Conservation (phyloP, 1,140 invertebrate species). For the Hycleus cichorii region DNA sequence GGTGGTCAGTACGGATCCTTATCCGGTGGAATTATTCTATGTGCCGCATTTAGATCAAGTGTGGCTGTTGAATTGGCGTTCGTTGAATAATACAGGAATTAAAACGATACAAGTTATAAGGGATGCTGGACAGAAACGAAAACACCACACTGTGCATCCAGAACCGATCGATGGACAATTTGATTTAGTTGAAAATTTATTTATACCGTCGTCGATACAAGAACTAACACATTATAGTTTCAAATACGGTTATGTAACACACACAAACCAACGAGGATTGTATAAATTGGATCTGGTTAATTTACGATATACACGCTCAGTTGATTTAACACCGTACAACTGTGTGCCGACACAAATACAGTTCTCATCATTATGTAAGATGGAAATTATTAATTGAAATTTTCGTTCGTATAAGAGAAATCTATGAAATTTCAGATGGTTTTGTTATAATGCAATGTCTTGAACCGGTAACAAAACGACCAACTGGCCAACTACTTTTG, state of each 20-base stretch:
- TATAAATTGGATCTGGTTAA: conserved; percentile 71
- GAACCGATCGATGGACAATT: conserved; percentile 75
- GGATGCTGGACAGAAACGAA: conserved; percentile 66
- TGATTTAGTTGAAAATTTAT: conserved; percentile 65
- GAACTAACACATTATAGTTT: conserved; percentile 57
- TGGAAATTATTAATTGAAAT: not conserved
- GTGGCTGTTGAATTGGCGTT: conserved; percentile 70
- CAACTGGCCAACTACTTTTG: conserved; percentile 62
- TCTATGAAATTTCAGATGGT: conserved; percentile 52
- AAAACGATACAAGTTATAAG: conserved; percentile 71
- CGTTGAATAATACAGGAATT: conserved; percentile 45
- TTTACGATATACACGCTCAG: conserved; percentile 66
- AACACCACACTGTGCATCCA: conserved; percentile 71
- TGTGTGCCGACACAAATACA: conserved; percentile 65
- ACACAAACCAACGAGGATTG: conserved; percentile 64
- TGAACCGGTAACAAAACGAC: conserved; percentile 54
- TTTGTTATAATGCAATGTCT: conserved; percentile 65
- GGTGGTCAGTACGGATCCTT: conserved; percentile 68
- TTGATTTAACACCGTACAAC: conserved; percentile 67
- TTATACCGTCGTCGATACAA: conserved; percentile 51
- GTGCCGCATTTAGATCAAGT: conserved; percentile 70
- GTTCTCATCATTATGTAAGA: conserved; percentile 68
- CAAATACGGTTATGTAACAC: conserved; percentile 71
- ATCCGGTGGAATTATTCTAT: conserved; percentile 66
- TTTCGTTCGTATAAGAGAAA: not conserved